These are phyloP conservation scores for Drosophila demipolita DNA, from an alignment of 2,888 invertebrate genomes.

Conservation along the genomic window DNA sequence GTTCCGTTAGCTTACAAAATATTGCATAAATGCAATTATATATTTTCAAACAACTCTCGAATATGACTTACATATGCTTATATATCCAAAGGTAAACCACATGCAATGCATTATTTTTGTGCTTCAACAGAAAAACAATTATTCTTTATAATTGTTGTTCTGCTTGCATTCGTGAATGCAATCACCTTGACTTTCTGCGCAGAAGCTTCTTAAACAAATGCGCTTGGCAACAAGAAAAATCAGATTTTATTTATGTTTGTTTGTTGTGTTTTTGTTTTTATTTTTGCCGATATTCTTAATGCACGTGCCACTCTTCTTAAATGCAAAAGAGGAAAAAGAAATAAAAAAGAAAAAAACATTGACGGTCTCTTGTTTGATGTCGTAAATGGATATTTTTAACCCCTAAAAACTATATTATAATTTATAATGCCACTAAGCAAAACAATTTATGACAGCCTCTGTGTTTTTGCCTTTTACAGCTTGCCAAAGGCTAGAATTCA, in stretches of 20 bases:
- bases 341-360: not conserved
- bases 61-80: not conserved
- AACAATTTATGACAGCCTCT: slow-evolving; percentile 46
- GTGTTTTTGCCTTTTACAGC: slow-evolving; percentile 61
- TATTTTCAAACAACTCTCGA: not conserved
- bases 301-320: slow-evolving; percentile 40
- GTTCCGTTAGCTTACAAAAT: slow-evolving; percentile 4
- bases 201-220: slow-evolving; percentile 19
- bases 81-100: not conserved
- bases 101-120: not conserved
- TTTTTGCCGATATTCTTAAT: slow-evolving; percentile 8
- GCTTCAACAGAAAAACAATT: slow-evolving; percentile 1
- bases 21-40: slow-evolving; percentile 10
- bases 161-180: slow-evolving; percentile 31
- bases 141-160: slow-evolving; percentile 13
- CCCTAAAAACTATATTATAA: slow-evolving; percentile 20
- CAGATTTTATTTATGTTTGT: slow-evolving; percentile 12
- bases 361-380: slow-evolving; percentile 2
- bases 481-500: slow-evolving; percentile 52
- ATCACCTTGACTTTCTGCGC: slow-evolving; percentile 54
- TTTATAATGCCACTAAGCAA: slow-evolving; percentile 22
- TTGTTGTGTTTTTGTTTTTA: slow-evolving; percentile 2
- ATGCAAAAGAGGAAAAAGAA: slow-evolving; percentile 22
- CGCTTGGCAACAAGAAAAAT: slow-evolving; percentile 40
- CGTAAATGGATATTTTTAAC: slow-evolving; percentile 27